These are phyloP conservation scores for Merluccius polli DNA, from an alignment of 2,797 vertebrate genomes.

Conservation along the genomic window DNA sequence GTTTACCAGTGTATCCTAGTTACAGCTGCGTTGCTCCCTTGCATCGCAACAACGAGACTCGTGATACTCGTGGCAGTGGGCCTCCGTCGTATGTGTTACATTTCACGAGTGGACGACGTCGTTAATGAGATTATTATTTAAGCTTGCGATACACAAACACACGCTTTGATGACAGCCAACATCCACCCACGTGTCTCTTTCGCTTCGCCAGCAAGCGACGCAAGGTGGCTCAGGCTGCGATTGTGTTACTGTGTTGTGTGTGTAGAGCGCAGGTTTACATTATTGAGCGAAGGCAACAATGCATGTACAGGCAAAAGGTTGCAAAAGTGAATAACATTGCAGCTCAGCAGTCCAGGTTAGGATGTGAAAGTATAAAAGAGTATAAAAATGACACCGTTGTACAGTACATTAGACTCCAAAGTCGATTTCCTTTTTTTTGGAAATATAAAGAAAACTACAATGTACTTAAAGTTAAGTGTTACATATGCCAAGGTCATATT, in stretches of 20 bases:
- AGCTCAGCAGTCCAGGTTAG: too few species aligned
- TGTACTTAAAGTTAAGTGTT: not conserved
- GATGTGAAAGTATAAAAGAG: too few species aligned
- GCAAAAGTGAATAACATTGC: too few species aligned
- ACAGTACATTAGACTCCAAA: too few species aligned
- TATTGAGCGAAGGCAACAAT: too few species aligned
- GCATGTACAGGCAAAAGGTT: too few species aligned
- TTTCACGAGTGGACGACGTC: conserved; percentile 47
- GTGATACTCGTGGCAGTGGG: conserved; percentile 23
- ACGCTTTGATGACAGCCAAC: conserved; percentile 45
- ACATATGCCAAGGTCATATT: not conserved
- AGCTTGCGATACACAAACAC: conserved; percentile 46
- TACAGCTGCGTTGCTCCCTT: conserved; percentile 1
- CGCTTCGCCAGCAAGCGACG: conserved; percentile 29
- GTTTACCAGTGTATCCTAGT: too few species aligned
- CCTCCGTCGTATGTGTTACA: conserved; percentile 46
- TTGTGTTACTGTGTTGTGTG: not conserved
- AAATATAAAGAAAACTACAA: too few species aligned
- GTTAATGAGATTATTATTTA: conserved; percentile 61
- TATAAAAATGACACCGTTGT: too few species aligned
- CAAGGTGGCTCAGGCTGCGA: conserved; percentile 33
- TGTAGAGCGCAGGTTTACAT: too few species aligned
- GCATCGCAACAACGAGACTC: too few species aligned
- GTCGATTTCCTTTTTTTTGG: too few species aligned
- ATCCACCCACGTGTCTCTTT: conserved; percentile 51